Percentiles rank a stretch among this genome's conserved stretches.
phyloP scores from a whole-genome alignment of 2,797 vertebrate genomes.

The Centropyge bicolor region DNA sequence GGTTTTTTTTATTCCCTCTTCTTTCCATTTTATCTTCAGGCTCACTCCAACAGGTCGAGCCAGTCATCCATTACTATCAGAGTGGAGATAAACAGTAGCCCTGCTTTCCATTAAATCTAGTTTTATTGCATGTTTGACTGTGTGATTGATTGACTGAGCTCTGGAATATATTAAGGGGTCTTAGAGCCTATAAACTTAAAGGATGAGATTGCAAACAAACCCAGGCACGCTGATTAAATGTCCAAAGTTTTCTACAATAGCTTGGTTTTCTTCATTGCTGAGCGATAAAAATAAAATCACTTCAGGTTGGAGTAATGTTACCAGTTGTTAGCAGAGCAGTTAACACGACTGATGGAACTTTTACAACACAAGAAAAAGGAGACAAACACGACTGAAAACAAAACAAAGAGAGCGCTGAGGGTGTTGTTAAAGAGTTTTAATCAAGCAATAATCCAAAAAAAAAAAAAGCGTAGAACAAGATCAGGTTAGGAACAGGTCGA shows the following conservation, averaged over 20 bases:
- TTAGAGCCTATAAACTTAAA: not conserved
- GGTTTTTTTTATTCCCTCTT: conserved; percentile 8
- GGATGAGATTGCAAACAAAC: not conserved
- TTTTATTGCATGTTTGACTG: not conserved
- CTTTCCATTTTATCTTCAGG: conserved; percentile 34
- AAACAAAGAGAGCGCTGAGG: conserved; percentile 48
- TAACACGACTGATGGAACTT: conserved; percentile 18
- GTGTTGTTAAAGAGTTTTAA: conserved; percentile 88
- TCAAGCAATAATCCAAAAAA: conserved; percentile 80
- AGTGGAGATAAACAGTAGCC: conserved; percentile 35
- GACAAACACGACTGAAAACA: conserved; percentile 50
- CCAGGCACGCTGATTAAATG: not conserved
- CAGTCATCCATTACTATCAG: conserved; percentile 43
- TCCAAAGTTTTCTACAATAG: not conserved
- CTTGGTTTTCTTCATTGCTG: not conserved
- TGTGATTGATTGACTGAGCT: conserved; percentile 14
- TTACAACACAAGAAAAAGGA: not conserved
- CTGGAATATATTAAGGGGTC: conserved; percentile 10
- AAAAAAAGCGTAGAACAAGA: conserved; percentile 76
- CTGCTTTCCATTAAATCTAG: conserved; percentile 35
- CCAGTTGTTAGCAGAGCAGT: conserved; percentile 51
- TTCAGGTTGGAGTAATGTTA: conserved; percentile 23
- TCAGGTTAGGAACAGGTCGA: conserved; percentile 75
- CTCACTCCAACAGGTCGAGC: conserved; percentile 35
- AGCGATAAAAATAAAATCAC: not conserved